A percentile compares a stretch with the other conserved stretches of the same genome.
phyloP scores from a whole-genome alignment of 1,140 invertebrate species.

The Polyergus mexicanus region DNA sequence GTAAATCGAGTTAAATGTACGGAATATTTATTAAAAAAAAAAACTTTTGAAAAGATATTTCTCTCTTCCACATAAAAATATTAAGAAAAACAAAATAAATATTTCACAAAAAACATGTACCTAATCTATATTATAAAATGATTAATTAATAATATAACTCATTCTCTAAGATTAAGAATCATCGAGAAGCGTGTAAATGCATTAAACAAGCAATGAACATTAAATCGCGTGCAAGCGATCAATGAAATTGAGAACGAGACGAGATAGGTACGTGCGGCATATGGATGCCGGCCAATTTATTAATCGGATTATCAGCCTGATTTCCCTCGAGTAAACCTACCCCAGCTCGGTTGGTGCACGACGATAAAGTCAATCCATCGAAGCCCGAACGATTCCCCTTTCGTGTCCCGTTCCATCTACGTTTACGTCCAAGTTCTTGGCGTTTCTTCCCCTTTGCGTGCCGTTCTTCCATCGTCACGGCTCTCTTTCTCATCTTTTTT shows the following conservation, averaged over 20 bases:
- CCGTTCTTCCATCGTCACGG: not conserved
- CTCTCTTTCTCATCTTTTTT: slow-evolving; percentile 37
- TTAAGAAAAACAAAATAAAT: not conserved
- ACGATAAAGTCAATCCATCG: slow-evolving; percentile 81
- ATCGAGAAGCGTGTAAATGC: not conserved
- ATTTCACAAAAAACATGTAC: not conserved
- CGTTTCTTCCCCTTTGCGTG: slow-evolving; percentile 12
- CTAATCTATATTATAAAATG: not conserved
- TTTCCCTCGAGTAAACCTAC: slow-evolving; percentile 83
- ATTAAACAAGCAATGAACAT: not conserved
- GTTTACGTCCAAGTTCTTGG: slow-evolving; percentile 13
- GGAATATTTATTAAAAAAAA: too few relatives aligned
- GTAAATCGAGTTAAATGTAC: slow-evolving; percentile 3
- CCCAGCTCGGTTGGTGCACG: slow-evolving; percentile 55
- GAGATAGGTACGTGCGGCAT: slow-evolving; percentile 64
- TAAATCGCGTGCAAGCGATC: slow-evolving; percentile 77
- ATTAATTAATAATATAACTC: slow-evolving; percentile 9
- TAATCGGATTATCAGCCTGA: slow-evolving; percentile 86
- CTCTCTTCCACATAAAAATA: too few relatives aligned
- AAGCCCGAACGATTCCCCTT: slow-evolving; percentile 81
- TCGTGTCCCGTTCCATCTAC: slow-evolving; percentile 16
- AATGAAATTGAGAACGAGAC: slow-evolving; percentile 84
- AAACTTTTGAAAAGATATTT: too few relatives aligned
- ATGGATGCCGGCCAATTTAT: slow-evolving; percentile 83
- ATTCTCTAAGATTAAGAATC: not conserved